phyloP scores from a whole-genome alignment of 2,113 vertebrate species.

The Picathartes gymnocephalus region DNA sequence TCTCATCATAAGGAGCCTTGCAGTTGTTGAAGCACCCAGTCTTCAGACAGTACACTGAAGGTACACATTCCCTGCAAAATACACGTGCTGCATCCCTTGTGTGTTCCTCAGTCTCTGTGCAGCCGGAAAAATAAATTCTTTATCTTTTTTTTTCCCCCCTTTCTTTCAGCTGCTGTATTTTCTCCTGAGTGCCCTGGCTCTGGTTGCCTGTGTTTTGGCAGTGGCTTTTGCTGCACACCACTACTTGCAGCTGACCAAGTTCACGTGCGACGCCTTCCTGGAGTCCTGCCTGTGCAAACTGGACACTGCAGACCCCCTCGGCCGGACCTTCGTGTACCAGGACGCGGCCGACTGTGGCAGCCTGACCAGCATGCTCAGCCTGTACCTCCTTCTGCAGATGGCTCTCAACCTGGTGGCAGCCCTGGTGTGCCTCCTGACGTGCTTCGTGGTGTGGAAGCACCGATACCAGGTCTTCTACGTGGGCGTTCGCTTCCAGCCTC shows the following conservation, averaged over 20 bases:
- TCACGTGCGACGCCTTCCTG: conserved; percentile 66
- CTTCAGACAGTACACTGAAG: neutral
- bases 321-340: conserved; percentile 83
- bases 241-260: conserved; percentile 74
- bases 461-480: conserved; percentile 94
- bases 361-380: conserved; percentile 75
- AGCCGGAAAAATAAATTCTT: neutral
- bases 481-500: conserved; percentile 75
- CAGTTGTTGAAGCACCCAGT: neutral
- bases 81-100: neutral
- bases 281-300: conserved; percentile 82
- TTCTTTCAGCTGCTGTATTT: conserved; percentile 87
- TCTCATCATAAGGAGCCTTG: neutral
- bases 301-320: conserved; percentile 79
- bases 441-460: conserved; percentile 96
- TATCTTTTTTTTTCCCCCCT: neutral
- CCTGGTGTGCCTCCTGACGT: conserved; percentile 79
- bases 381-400: conserved; percentile 89
- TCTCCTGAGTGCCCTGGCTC: conserved; percentile 80
- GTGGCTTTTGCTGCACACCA: conserved; percentile 86
- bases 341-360: conserved; percentile 76
- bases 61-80: neutral
- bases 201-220: conserved; percentile 84
- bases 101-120: neutral
- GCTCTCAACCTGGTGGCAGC: conserved; percentile 83